Base-by-base conservation (phyloP, 1,140 invertebrate genomes). In the Caenorhabditis inopinata region DNA sequence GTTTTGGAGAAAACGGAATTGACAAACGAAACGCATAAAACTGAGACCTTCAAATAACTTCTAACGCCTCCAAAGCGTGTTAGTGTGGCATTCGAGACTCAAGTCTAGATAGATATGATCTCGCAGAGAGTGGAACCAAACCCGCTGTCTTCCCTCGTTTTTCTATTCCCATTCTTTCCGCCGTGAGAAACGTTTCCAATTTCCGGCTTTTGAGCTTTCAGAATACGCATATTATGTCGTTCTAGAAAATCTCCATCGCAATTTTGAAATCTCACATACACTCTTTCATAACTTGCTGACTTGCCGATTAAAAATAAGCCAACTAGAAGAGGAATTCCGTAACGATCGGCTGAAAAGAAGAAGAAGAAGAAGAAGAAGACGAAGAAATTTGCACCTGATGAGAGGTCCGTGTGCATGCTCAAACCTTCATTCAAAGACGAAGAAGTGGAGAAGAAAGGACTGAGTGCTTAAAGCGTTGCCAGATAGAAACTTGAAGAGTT, bases 21-120 rank as follows among this genome's bases (percentile, higher is more conserved):
- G 18, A 4, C 46, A 16, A 6, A 18, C n/a, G n/a, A n/a, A n/a
- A n/a, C n/a, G n/a, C n/a, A 47, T 47, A 7, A 3, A 16, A 23
- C 6, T 6, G 25, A 68, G 58, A 42, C 58, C 58, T 68, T 68
- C 58, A 68, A 68, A 68, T 68, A 68, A 68, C 58, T 68, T 38
- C 32, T 18, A 16, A 7, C 58, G n/a, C 32, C 29, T 29, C 18
- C 58, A 68, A 68, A 68, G 32, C 32, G 58, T 58, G 25, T 58
- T 21, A 12, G 9, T 16, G 18, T 6, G 49, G 23, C 49, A 58
- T 29, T 68, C 58, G 58, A 68, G 58, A 68, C 35, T 29, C 48
- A 68, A 68, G 38, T 68, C 58, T 68, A 68, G 58, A 68, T 68
- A 68, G 58, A 68, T 68, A 68, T 68, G 58, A 68, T 68, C 58